phyloP scores from a whole-genome alignment of 2,113 vertebrate genomes.

The Platysternon megacephalum region DNA sequence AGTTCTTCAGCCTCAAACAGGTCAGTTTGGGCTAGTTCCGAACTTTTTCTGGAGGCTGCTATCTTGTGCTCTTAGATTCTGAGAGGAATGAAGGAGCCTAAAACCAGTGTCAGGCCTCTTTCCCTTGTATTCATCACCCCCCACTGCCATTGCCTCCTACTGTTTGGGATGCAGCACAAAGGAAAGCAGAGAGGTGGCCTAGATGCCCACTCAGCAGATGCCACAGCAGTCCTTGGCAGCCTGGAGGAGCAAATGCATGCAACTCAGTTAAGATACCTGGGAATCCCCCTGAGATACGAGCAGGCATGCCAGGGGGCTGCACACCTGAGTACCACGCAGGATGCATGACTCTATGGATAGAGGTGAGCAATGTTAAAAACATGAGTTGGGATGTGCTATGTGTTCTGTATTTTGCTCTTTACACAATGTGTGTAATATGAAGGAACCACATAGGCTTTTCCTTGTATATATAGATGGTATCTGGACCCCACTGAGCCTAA shows the following conservation, averaged over 20 bases:
- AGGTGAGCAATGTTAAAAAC: too few species aligned
- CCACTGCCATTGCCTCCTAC: rapidly evolving
- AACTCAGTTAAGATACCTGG: background rate
- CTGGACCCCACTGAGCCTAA: background rate
- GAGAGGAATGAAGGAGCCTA: rapidly evolving
- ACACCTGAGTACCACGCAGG: rapidly evolving
- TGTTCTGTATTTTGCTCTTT: background rate
- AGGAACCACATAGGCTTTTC: background rate
- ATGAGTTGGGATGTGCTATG: too few species aligned
- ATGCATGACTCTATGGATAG: too few species aligned
- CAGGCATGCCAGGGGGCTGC: rapidly evolving
- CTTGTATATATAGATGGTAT: rapidly evolving
- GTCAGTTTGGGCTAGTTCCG: rapidly evolving
- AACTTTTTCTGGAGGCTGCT: background rate
- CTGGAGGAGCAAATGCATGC: background rate
- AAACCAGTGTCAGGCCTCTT: background rate
- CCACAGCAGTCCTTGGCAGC: rapidly evolving
- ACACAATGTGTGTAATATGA: rapidly evolving
- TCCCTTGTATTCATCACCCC: background rate
- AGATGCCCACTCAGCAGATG: background rate
- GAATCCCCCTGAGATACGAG: rapidly evolving
- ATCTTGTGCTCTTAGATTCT: background rate
- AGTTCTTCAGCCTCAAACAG: background rate
- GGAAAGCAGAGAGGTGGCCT: background rate
- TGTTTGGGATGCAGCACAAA: rapidly evolving